Conservation (phyloP, 2,113 vertebrate genomes). For the Steatornis caripensis region DNA sequence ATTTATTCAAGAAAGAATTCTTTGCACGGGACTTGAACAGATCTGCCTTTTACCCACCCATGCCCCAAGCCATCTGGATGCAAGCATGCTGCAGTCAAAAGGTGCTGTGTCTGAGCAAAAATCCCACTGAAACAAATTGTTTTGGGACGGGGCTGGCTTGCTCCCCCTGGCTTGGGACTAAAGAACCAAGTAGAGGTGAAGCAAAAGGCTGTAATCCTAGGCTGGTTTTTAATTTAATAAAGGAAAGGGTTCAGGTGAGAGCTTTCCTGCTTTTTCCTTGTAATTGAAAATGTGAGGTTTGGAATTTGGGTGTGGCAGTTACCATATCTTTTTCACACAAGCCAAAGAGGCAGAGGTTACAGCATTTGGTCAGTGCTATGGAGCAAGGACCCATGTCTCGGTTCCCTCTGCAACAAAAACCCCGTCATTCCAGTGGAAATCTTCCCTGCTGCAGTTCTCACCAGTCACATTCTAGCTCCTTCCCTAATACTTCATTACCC, state of each 20-base stretch:
- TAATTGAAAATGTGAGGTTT: neutral
- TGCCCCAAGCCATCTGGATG: neutral
- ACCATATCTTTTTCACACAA: neutral
- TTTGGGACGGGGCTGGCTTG: neutral
- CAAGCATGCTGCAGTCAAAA: neutral
- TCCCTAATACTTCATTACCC: neutral
- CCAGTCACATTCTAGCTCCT: neutral
- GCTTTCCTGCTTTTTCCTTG: neutral
- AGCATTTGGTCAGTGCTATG: neutral
- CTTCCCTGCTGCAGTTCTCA: neutral
- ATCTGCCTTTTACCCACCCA: neutral
- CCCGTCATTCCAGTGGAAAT: neutral
- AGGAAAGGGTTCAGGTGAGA: neutral
- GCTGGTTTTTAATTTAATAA: neutral
- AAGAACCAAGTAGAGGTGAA: neutral
- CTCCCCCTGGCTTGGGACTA: neutral
- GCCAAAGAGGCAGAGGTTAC: neutral
- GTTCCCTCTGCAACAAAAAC: neutral
- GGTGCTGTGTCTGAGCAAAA: neutral
- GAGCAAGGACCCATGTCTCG: neutral
- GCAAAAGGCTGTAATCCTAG: neutral
- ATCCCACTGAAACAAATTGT: neutral
- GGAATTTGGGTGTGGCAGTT: neutral
- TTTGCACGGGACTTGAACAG: neutral
- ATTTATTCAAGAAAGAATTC: neutral